Evolutionary conservation across 2,888 invertebrate genomes (phyloP).

Genomic region (Sceliomorpha sp.): DNA sequence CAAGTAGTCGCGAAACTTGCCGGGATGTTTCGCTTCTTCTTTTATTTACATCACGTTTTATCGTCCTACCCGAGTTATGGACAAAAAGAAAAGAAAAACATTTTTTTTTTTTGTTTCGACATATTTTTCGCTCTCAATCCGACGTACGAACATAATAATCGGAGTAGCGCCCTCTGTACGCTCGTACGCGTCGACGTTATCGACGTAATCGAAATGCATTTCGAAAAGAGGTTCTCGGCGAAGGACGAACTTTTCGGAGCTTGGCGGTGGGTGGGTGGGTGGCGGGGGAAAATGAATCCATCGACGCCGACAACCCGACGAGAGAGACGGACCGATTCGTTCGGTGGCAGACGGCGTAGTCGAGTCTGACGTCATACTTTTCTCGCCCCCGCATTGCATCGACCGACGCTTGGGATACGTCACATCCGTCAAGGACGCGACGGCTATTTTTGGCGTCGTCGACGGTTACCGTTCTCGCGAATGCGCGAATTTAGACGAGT

Average conservation of each 20-base stretch:
- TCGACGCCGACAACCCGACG: slow-evolving; percentile 51
- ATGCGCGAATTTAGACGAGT: slow-evolving; percentile 59
- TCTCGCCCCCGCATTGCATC: slow-evolving; percentile 75
- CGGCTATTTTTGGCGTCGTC: slow-evolving; percentile 79
- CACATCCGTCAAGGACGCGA: slow-evolving; percentile 76
- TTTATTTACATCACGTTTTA: slow-evolving; percentile 1
- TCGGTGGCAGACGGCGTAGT: slow-evolving; percentile 47
- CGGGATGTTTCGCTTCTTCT: not conserved
- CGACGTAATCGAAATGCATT: slow-evolving; percentile 3
- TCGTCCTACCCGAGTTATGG: no score
- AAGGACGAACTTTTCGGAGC: not conserved
- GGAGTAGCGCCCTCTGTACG: no score
- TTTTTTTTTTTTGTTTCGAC: no score
- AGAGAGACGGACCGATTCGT: slow-evolving; percentile 22
- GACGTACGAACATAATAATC: no score
- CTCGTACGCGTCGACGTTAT: no score
- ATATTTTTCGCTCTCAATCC: no score
- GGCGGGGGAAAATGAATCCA: slow-evolving; percentile 44
- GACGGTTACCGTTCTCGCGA: slow-evolving; percentile 81
- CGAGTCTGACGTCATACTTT: slow-evolving; percentile 72
- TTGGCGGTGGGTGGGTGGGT: slow-evolving; percentile 2
- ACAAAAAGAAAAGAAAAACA: no score
- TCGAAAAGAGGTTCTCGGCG: slow-evolving; percentile 8
- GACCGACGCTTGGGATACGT: slow-evolving; percentile 73
- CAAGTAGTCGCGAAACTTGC: slow-evolving; percentile 11